Base-by-base conservation (phyloP, 2,797 vertebrate genomes). In the Astyanax mexicanus region DNA sequence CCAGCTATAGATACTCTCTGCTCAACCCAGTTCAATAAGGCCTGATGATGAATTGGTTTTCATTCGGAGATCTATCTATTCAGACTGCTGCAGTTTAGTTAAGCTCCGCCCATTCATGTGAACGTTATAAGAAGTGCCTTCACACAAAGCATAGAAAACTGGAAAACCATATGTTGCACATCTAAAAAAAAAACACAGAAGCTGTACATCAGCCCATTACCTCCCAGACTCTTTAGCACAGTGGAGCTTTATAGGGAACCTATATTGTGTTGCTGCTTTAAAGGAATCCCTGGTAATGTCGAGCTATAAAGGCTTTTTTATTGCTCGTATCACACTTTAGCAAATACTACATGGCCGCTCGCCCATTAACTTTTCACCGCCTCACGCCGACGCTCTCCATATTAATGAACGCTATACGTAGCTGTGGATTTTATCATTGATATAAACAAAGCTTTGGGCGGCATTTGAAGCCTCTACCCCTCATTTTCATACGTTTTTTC, bases 301-400 rank as follows among this genome's bases (percentile, higher is more conserved):
- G 29, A 57, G 29, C 55, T 11, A 32, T 58, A 19, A 60, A 37
- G 29, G 32, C 19, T 6, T 19, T 54, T 21, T 61, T 40, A 62
- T 42, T 62, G 60, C 38, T 40, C 23, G 17, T 12, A 23, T 62
- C 64, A 15, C 11, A 44, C 21, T 64, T 44, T 25, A 58, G 61
- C 64, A 64, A 64, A 64, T 42, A 64, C 21, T 27, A 15, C 61
- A 64, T 25, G 38, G 38, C 21, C 12, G 15, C 64, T 64, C 27
- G 38, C 61, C 12, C 37, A 40, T 23, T 62, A 62, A 42, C 60
- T 19, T 61, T 12, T 38, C 9, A n/a, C 3, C 1, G n/a, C 37
- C 38, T 62, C 13, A 8, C 35, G 25, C 11, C 12, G 37, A 42
- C 15, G 21, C 42, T 27, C 61, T 42, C 12, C 10, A 25, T 42